phyloP scores from a whole-genome alignment of 2,797 vertebrate genomes.

The Discoglossus pictus region DNA sequence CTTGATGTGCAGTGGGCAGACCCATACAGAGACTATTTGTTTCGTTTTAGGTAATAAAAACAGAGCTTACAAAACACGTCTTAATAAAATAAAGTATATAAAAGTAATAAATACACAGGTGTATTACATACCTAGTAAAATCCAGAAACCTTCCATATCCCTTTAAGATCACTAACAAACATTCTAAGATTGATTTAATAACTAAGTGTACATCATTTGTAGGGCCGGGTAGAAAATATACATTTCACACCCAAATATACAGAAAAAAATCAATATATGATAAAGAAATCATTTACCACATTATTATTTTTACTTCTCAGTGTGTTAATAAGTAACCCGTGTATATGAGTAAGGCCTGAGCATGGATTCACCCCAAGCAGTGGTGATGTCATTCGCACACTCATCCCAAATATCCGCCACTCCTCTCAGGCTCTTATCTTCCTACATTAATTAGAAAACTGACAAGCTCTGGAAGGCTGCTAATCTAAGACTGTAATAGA shows the following conservation, averaged over 20 bases:
- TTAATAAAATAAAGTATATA: too few relatives aligned
- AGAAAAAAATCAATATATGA: constrained; percentile 15
- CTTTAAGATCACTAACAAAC: constrained; percentile 6
- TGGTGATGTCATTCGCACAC: not conserved
- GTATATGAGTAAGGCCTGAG: too few relatives aligned
- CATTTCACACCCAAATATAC: constrained; percentile 26
- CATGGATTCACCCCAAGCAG: too few relatives aligned
- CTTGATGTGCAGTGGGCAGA: too few relatives aligned
- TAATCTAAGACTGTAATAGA: not conserved
- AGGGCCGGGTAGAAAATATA: constrained; percentile 20
- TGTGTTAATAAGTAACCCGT: constrained; percentile 21
- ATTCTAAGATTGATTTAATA: constrained; percentile 29
- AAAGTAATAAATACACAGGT: too few relatives aligned
- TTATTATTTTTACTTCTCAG: not conserved
- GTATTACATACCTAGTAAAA: too few relatives aligned
- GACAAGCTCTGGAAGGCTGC: constrained; percentile 9
- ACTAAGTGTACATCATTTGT: constrained; percentile 8
- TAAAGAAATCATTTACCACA: constrained; percentile 14
- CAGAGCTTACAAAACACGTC: too few relatives aligned
- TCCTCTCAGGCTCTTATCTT: not conserved
- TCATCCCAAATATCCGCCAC: not conserved
- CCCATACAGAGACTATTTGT: too few relatives aligned
- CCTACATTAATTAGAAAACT: constrained; percentile 9
- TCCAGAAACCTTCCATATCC: constrained; percentile 9
- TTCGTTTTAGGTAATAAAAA: too few relatives aligned